Evolutionary conservation across 1,140 invertebrate genomes (phyloP), one percentile per base, ranked within the genome.

Genomic region (Diachasma alloeum): DNA sequence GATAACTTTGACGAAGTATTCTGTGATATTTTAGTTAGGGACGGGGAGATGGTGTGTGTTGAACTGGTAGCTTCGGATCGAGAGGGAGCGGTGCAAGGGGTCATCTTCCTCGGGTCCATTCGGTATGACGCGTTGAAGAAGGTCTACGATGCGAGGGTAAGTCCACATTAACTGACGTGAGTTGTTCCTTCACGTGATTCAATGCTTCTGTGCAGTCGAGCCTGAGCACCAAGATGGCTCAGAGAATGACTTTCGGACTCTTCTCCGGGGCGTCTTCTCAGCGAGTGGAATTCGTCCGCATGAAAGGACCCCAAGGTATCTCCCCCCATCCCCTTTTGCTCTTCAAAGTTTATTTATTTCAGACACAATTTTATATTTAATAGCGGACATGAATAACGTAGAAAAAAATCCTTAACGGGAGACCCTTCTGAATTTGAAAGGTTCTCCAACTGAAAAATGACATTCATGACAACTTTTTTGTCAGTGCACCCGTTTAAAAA

Each of bases 1-100:
- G 98, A 99, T 90, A 98, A 99, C 91, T 99, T 99, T 90, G 98
- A 99, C 90, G 97, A 99, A 93, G 96, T 98, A 74, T 99, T 99
- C 92, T 95, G 94, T 90, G 98, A 98, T 93, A 96, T 96, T 87
- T 90, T 98, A 87, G 97, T 99, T 36, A 92, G 97, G 67, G 98
- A 99, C 91, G 97, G 98, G 36, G 98, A 99, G 90, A 98, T 99
- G 95, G 97, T 99, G 36, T 99, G 97, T 90, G 97, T 99, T 24
- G 98, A 99, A 89, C 90, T 99, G 80, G 95, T 98, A 42, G 98
- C 97, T 39, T 93, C 94, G 19, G 98, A 99, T 86, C 91, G 95
- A 46, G 92, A 95, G 81, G 93, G 94, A 63, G 91, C 93, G 53
- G 93, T 97, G 26, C 95, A 98, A 87, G 94, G 96, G 24, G 98